Percentiles rank a stretch among this genome's conserved stretches.
Evolutionary conservation across 2,113 vertebrate genomes (phyloP).

Genomic region (Paramisgurnus dabryanus): DNA sequence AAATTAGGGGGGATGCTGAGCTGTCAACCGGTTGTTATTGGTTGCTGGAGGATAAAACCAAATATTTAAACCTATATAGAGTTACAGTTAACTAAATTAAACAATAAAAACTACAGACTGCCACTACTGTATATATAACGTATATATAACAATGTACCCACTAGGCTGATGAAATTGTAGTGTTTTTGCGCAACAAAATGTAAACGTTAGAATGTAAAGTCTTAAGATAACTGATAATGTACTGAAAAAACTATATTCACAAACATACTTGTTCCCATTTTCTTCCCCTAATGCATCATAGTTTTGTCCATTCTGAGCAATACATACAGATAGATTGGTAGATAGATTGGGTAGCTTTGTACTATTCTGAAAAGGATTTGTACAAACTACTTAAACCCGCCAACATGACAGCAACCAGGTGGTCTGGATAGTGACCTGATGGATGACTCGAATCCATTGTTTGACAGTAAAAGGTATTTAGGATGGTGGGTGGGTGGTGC

Average conservation of each 20-base stretch:
- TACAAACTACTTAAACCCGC: not conserved
- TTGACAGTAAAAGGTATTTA: conserved; percentile 15
- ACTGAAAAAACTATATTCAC: too few species aligned
- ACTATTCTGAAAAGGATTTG: not conserved
- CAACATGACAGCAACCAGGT: not conserved
- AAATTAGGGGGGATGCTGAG: not conserved
- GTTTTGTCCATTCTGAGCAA: too few species aligned
- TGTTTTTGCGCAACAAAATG: too few species aligned
- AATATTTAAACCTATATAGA: not conserved
- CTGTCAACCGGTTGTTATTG: not conserved
- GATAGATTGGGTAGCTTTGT: not conserved
- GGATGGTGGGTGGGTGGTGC: not conserved
- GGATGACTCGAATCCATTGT: not conserved
- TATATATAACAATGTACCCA: too few species aligned
- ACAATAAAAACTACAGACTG: too few species aligned
- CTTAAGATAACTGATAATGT: too few species aligned
- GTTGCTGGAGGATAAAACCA: conserved; percentile 11
- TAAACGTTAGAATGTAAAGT: too few species aligned
- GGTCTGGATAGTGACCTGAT: conserved; percentile 7
- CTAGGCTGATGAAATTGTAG: too few species aligned
- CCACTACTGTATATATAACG: too few species aligned
- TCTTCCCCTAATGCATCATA: too few species aligned
- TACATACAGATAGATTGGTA: not conserved
- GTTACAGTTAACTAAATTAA: not conserved
- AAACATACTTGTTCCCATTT: too few species aligned